Conservation (phyloP, 1,140 invertebrate species). For the Luehdorfia chinensis region DNA sequence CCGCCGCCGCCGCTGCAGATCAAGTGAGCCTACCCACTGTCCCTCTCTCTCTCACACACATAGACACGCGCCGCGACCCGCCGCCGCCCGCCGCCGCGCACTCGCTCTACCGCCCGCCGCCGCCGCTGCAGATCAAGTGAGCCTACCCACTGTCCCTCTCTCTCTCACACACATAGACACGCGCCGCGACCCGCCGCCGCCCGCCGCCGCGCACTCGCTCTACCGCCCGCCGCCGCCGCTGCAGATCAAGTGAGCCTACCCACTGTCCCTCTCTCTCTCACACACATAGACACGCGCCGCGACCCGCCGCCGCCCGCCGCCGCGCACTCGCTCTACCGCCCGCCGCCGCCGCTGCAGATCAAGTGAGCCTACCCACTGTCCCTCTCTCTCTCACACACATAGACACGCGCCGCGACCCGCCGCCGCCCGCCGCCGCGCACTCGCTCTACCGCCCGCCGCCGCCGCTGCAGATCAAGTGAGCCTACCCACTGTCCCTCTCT, state of each 20-base stretch:
- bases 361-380: constrained; percentile 23
- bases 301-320: too few species aligned
- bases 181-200: constrained; percentile 26
- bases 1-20: constrained; percentile 20
- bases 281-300: too few species aligned
- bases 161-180: too few species aligned
- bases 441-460: constrained; percentile 25
- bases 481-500: neutral
- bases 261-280: too few species aligned
- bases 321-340: constrained; percentile 19
- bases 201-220: constrained; percentile 23
- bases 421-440: too few species aligned
- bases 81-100: constrained; percentile 25
- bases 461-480: constrained; percentile 26
- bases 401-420: too few species aligned
- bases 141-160: neutral
- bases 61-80: too few species aligned
- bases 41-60: too few species aligned
- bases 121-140: constrained; percentile 26
- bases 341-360: constrained; percentile 21
- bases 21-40: constrained; percentile 24
- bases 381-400: too few species aligned
- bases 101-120: constrained; percentile 23
- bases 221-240: constrained; percentile 22
- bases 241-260: constrained; percentile 26